Percentiles rank a stretch among this genome's conserved stretches.
Evolutionary conservation across 1,140 invertebrate species (phyloP).

Genomic region (Drosophila pallidifrons): DNA sequence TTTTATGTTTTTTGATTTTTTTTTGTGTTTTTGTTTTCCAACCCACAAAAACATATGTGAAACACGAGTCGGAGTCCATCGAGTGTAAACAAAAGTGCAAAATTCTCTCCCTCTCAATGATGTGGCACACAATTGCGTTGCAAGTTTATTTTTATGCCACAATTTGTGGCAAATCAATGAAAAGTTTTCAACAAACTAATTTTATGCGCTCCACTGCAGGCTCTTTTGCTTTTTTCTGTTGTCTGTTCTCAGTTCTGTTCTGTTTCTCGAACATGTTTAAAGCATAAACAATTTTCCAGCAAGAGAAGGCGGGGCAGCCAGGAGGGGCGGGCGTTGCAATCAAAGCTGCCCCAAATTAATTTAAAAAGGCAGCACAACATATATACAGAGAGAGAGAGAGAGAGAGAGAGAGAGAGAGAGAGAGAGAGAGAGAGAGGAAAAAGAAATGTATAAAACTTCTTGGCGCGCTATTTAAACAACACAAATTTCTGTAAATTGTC

Average conservation of each 20-base stretch:
- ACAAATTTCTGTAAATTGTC: conserved; percentile 81
- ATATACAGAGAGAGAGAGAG: too few species aligned
- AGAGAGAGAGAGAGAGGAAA: not conserved
- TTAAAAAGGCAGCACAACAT: conserved; percentile 59
- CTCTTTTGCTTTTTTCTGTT: not conserved
- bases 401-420: not conserved
- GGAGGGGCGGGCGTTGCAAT: conserved; percentile 51
- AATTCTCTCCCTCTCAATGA: conserved; percentile 48
- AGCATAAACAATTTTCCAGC: conserved; percentile 67
- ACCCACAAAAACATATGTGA: conserved; percentile 10
- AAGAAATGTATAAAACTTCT: conserved; percentile 46
- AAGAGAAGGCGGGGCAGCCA: not conserved
- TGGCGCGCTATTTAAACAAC: conserved; percentile 76
- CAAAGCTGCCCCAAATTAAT: conserved; percentile 80
- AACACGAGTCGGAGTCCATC: conserved; percentile 41
- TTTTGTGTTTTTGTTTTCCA: too few species aligned
- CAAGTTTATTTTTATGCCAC: conserved; percentile 77
- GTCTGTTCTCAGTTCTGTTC: not conserved
- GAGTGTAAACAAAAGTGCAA: conserved; percentile 55
- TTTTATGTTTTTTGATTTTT: not conserved
- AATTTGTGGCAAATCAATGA: conserved; percentile 82
- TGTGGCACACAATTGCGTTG: conserved; percentile 40
- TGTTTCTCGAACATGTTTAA: conserved; percentile 51
- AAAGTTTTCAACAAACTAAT: conserved; percentile 57
- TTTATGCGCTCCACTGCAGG: conserved; percentile 24